Evolutionary conservation across 1,140 invertebrate genomes (phyloP).

Genomic region (Venturia canescens): DNA sequence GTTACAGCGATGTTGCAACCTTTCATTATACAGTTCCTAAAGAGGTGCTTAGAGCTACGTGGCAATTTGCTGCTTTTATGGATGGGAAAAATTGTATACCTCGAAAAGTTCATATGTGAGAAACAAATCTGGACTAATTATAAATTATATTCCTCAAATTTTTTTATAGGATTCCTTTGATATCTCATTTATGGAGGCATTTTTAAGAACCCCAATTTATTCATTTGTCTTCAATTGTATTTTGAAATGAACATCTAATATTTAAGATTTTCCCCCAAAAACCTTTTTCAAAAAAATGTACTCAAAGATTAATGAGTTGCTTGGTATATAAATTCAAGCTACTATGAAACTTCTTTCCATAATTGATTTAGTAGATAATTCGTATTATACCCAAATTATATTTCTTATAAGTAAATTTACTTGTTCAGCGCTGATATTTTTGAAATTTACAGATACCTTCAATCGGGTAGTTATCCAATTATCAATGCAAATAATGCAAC

Average conservation of each 20-base stretch:
- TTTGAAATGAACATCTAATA: too few species aligned
- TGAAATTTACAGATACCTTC: constrained; percentile 74
- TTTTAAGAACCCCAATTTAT: too few species aligned
- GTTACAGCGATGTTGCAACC: constrained; percentile 76
- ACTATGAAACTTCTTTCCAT: too few species aligned
- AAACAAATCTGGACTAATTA: too few species aligned
- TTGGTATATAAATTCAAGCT: too few species aligned
- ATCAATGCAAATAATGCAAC: constrained; percentile 76
- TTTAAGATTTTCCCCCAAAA: neutral
- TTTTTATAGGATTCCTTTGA: neutral
- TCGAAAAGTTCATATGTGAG: constrained; percentile 75
- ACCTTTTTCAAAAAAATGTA: neutral
- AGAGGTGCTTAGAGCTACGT: constrained; percentile 76
- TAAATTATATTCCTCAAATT: too few species aligned
- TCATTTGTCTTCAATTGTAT: too few species aligned
- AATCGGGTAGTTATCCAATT: constrained; percentile 81
- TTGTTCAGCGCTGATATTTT: constrained; percentile 34
- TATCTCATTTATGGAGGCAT: neutral
- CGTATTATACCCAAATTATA: too few species aligned
- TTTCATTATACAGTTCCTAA: constrained; percentile 78
- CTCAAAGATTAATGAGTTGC: too few species aligned
- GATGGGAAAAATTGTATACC: constrained; percentile 73
- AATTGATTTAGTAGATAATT: too few species aligned
- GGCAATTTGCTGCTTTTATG: constrained; percentile 79
- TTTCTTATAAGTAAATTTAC: too few species aligned